These are phyloP conservation scores for Nasua narica DNA, from an alignment of 2,797 vertebrate species.

Conservation along the genomic window DNA sequence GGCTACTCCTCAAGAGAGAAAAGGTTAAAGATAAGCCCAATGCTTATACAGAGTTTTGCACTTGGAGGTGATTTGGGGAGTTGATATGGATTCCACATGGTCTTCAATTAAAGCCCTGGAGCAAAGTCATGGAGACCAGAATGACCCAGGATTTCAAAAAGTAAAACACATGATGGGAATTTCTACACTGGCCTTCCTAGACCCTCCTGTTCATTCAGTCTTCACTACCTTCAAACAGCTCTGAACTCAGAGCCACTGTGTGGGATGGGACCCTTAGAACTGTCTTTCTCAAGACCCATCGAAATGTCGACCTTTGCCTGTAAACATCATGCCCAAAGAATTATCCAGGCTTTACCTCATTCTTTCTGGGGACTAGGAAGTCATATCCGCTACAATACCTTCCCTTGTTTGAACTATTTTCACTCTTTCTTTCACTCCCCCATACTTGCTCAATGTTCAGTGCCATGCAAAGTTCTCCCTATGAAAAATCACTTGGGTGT, in stretches of 20 bases:
- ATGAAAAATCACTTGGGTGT: accelerated
- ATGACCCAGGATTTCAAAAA: background rate
- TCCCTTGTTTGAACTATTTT: background rate
- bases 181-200: background rate
- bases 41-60: background rate
- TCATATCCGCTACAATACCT: background rate
- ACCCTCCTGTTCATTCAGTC: background rate
- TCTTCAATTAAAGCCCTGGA: background rate
- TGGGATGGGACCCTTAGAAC: accelerated
- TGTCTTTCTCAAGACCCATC: background rate
- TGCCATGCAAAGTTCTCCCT: background rate
- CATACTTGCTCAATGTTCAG: no score
- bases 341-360: background rate
- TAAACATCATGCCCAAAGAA: no score
- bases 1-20: background rate
- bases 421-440: background rate
- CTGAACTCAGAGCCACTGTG: background rate
- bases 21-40: background rate
- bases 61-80: background rate
- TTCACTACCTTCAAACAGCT: background rate
- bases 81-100: background rate
- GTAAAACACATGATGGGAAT: background rate
- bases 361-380: background rate
- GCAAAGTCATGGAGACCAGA: background rate
- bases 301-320: background rate